These are phyloP conservation scores for Odontocolon sp. DNA, from an alignment of 2,888 invertebrate genomes.

Conservation along the genomic window DNA sequence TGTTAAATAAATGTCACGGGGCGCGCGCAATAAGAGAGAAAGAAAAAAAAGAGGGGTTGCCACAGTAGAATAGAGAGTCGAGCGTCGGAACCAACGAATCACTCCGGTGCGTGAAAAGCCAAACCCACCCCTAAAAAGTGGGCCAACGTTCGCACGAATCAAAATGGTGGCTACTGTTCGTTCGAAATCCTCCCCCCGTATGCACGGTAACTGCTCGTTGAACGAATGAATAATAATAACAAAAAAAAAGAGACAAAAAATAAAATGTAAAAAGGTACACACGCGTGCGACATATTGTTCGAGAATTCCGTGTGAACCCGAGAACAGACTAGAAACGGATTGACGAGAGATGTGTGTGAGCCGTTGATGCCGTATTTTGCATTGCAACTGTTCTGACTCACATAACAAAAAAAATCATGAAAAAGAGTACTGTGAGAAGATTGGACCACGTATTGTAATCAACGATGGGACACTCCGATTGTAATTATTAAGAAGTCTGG, in stretches of 20 bases:
- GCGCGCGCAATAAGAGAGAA: conserved; percentile 50
- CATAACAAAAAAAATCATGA: neutral
- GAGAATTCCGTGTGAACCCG: conserved; percentile 38
- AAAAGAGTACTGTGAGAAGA: conserved; percentile 17
- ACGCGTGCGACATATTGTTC: conserved; percentile 49
- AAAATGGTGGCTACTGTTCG: conserved; percentile 72
- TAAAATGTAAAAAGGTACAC: conserved; percentile 23
- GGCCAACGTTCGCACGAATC: conserved; percentile 71
- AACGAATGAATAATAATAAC: conserved; percentile 21
- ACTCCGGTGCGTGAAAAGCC: conserved; percentile 61
- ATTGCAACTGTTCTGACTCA: conserved; percentile 36
- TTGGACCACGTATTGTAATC: neutral
- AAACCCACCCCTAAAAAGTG: conserved; percentile 74
- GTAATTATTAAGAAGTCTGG: no score
- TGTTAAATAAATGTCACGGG: conserved; percentile 77
- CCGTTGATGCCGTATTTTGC: conserved; percentile 6
- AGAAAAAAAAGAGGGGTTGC: conserved; percentile 65
- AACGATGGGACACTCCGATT: neutral
- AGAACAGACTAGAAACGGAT: neutral
- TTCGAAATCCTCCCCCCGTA: neutral
- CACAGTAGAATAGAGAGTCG: conserved; percentile 28
- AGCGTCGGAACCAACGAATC: conserved; percentile 60
- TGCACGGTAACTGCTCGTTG: neutral
- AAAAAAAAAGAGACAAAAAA: conserved; percentile 22
- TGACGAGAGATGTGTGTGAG: neutral